Evolutionary conservation across 1,140 invertebrate species (phyloP), one percentile per base, ranked within the genome.

Genomic region (Asobara japonica): DNA sequence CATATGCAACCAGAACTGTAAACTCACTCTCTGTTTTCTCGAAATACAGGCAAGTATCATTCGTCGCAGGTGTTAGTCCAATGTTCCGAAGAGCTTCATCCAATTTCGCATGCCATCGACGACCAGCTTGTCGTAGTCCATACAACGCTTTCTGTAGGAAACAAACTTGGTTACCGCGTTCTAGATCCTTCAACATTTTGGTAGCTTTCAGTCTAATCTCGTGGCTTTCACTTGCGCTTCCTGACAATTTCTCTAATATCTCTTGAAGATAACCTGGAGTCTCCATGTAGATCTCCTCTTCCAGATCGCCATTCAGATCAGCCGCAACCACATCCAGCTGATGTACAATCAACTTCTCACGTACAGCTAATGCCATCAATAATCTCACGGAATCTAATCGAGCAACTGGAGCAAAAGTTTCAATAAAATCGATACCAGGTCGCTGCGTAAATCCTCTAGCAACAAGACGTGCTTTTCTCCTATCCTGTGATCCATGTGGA

Each of bases 261-360:
- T 20, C 22, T 1, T 25, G 0, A 1, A 56, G 76, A 27, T 79
- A 80, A 33, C 83, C 45, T 48, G 87, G 86, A 71, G 81, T 77
- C 68, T 75, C 27, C 82, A 89, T 88, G 71, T 78, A 88, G 18
- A 89, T 81, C 10, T 77, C 77, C 74, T 88, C 86, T 27, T 82
- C 69, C 18, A 88, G 41, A 18, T 83, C 73, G n/a, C 83, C 87
- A 78, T 88, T 76, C n/a, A 88, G 65, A 75, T 85, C 88, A n/a
- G 86, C 85, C 16, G 82, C 83, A 73, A 78, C 81, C 0, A 87
- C 77, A 68, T 87, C 83, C 30, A 85, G 77, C 36, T 83, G 78
- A 2, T 31, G 61, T 7, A 86, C 70, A 0, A 69, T 45, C 20
- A 80, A 33, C 6, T 79, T 2, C 25, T 29, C 51, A 22, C 22